Conservation (phyloP, 2,888 invertebrate species). For the Drosophila mettleri region DNA sequence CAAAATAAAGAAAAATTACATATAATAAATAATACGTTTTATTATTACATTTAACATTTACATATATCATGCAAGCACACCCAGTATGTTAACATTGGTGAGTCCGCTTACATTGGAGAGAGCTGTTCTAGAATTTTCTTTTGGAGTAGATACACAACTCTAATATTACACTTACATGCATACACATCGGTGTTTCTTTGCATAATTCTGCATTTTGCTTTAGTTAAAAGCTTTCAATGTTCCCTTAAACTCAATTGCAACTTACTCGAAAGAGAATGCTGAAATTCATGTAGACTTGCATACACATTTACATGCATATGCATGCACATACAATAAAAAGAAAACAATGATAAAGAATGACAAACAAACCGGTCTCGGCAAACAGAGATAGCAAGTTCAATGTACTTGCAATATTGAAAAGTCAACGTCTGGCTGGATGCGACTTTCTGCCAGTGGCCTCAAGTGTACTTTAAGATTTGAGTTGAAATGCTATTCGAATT, state of each 20-base stretch:
- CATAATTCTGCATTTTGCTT: neutral
- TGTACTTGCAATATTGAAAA: conserved; percentile 50
- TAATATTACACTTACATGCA: neutral
- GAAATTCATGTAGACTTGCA: neutral
- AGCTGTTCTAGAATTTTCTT: neutral
- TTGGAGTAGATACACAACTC: neutral
- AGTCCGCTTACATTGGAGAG: too few relatives aligned
- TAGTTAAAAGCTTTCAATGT: neutral
- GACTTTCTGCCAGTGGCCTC: conserved; percentile 4
- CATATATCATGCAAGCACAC: neutral
- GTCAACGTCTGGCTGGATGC: conserved; percentile 17
- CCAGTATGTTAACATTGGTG: neutral
- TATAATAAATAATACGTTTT: neutral
- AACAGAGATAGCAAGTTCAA: conserved; percentile 62
- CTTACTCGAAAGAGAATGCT: conserved; percentile 35
- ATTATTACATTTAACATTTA: too few relatives aligned
- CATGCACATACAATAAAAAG: conserved; percentile 13
- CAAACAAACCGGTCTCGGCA: conserved; percentile 31
- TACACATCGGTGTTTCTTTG: conserved; percentile 7
- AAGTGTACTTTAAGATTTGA: conserved; percentile 29
- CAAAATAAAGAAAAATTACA: conserved; percentile 13
- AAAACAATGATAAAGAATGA: conserved; percentile 29
- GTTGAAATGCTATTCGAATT: conserved; percentile 2
- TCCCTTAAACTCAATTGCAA: neutral
- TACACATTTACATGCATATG: neutral